phyloP scores from a whole-genome alignment of 2,797 vertebrate genomes.

The Falco peregrinus region DNA sequence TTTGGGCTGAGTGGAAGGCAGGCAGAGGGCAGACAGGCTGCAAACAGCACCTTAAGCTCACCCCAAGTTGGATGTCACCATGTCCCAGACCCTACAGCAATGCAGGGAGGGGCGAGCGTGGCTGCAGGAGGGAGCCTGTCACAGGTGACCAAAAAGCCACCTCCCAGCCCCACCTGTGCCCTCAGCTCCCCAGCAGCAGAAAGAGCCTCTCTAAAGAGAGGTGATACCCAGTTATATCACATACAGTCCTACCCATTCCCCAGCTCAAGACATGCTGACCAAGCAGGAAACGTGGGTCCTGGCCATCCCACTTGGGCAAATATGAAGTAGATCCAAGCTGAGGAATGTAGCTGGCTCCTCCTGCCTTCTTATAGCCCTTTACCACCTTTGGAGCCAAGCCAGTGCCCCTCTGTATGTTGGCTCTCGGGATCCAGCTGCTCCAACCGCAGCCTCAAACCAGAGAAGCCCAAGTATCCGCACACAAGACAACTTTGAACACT shows the following conservation, averaged over 20 bases:
- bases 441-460: background rate
- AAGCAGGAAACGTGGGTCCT: background rate
- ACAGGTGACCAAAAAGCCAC: background rate
- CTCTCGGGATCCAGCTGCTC: background rate
- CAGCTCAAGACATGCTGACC: background rate
- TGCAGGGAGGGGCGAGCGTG: background rate
- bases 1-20: background rate
- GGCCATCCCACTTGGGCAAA: background rate
- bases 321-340: background rate
- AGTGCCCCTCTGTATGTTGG: background rate
- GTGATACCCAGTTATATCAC: background rate
- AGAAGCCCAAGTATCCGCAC: background rate
- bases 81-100: background rate
- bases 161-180: background rate
- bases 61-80: background rate
- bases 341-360: background rate
- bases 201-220: background rate
- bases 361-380: background rate
- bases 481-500: background rate
- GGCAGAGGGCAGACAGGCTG: background rate
- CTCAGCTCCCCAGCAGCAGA: background rate
- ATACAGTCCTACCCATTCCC: background rate
- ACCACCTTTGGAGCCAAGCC: background rate
- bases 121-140: background rate
- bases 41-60: background rate